Conservation (phyloP, 2,888 invertebrate genomes). For the Dorcus parallelipipedus region DNA sequence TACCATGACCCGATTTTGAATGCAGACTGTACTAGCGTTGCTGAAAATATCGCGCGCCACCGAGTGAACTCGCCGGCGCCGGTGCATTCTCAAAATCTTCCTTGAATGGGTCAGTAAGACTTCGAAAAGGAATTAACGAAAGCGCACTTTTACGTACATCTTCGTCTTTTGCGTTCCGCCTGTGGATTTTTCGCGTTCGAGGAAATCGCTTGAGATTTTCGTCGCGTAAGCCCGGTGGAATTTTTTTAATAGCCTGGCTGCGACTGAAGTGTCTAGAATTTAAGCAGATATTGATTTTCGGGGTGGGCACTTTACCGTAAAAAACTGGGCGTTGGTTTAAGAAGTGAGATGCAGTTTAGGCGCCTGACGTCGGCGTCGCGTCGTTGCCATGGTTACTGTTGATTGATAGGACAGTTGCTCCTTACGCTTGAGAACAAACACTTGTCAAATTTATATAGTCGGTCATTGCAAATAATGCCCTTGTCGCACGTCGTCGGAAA, state of each 20-base stretch:
- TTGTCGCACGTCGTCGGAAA: not conserved
- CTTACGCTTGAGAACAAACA: slow-evolving; percentile 33
- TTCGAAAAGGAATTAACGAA: no score
- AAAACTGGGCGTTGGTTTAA: slow-evolving; percentile 49
- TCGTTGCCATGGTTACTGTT: slow-evolving; percentile 30
- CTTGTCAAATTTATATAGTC: slow-evolving; percentile 38
- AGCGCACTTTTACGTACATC: no score
- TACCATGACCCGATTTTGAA: slow-evolving; percentile 49
- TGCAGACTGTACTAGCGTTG: slow-evolving; percentile 42
- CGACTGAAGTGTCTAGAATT: slow-evolving; percentile 28
- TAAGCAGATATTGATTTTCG: slow-evolving; percentile 46
- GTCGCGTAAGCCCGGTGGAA: no score
- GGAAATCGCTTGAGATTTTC: no score
- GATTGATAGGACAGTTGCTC: slow-evolving; percentile 33
- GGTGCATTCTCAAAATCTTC: not conserved
- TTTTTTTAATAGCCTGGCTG: no score
- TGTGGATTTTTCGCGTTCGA: no score
- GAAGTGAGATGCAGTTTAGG: slow-evolving; percentile 35
- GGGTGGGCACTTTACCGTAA: slow-evolving; percentile 42
- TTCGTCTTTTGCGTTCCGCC: no score
- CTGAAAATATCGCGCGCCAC: slow-evolving; percentile 38
- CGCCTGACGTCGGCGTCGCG: slow-evolving; percentile 32
- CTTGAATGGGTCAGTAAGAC: no score
- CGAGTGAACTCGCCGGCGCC: slow-evolving; percentile 12
- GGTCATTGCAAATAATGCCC: no score